Percentiles rank a stretch among this genome's conserved stretches.
phyloP scores from a whole-genome alignment of 92 coral and sea anemone species.

The Epizoanthus ramosus region DNA sequence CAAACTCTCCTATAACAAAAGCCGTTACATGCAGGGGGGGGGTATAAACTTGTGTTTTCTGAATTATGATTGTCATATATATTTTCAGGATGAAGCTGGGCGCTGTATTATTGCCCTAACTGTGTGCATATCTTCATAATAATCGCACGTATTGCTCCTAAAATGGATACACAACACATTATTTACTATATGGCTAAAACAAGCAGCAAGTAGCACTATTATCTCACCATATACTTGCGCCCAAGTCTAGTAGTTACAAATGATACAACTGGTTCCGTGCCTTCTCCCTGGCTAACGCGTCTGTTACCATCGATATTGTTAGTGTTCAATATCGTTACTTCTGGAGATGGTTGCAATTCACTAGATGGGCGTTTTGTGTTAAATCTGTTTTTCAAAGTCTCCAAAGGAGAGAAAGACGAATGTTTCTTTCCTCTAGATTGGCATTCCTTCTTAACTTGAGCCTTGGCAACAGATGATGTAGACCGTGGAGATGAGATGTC shows the following conservation, averaged over 20 bases:
- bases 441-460: background rate
- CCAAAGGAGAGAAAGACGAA: constrained; percentile 42
- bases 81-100: too few species aligned
- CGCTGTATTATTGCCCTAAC: too few species aligned
- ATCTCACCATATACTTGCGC: constrained; percentile 70
- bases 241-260: constrained; percentile 84
- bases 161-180: too few species aligned
- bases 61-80: too few species aligned
- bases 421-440: constrained; percentile 18
- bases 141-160: too few species aligned
- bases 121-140: too few species aligned
- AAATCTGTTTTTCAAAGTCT: constrained; percentile 17
- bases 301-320: background rate
- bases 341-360: constrained; percentile 12
- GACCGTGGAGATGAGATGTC: constrained; percentile 18
- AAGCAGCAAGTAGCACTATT: too few species aligned
- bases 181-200: too few species aligned
- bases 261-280: constrained; percentile 36
- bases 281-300: background rate
- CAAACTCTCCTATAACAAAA: too few species aligned
- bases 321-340: background rate
- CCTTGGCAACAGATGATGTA: background rate
- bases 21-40: too few species aligned
- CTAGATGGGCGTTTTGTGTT: constrained; percentile 2
- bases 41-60: too few species aligned